These are phyloP conservation scores for Zaprionus lineosus DNA, from an alignment of 2,888 invertebrate genomes.

Conservation along the genomic window DNA sequence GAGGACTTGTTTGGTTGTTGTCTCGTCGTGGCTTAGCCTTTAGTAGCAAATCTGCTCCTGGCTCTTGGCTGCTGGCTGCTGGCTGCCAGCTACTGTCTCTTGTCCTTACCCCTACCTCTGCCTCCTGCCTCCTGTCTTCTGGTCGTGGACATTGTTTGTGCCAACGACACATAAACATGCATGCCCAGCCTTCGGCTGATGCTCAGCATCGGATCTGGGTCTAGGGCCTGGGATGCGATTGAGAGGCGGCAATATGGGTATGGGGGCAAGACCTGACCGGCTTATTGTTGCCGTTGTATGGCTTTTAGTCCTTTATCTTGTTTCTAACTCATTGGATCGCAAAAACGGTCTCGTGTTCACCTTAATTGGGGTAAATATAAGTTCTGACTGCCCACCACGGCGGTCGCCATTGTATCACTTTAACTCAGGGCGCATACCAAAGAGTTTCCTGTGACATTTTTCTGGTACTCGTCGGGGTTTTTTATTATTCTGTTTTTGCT, in stretches of 20 bases:
- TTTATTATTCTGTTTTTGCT: constrained; percentile 1
- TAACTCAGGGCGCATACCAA: constrained; percentile 29
- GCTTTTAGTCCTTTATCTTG: constrained; percentile 80
- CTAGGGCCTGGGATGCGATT: background rate
- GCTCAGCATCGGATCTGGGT: background rate
- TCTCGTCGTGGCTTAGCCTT: constrained; percentile 5
- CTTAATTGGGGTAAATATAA: constrained; percentile 80
- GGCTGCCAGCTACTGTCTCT: too few species aligned
- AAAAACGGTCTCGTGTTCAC: constrained; percentile 80
- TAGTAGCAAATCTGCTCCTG: constrained; percentile 3
- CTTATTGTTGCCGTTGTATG: constrained; percentile 65
- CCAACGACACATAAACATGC: constrained; percentile 69
- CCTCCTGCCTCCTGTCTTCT: constrained; percentile 17
- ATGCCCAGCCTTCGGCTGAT: constrained; percentile 44
- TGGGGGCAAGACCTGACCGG: constrained; percentile 29
- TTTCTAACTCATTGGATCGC: constrained; percentile 82
- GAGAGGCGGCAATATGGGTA: background rate
- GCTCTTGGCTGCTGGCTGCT: too few species aligned
- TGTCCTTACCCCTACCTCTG: too few species aligned
- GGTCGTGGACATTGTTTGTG: constrained; percentile 58
- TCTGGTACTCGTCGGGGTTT: constrained; percentile 3
- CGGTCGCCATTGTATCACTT: constrained; percentile 37
- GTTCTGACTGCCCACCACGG: constrained; percentile 70
- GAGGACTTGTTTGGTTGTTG: constrained; percentile 31
- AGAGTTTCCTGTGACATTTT: constrained; percentile 62